These are phyloP conservation scores for Oxycera nigricornis DNA, from an alignment of 2,888 invertebrate genomes.

Conservation along the genomic window DNA sequence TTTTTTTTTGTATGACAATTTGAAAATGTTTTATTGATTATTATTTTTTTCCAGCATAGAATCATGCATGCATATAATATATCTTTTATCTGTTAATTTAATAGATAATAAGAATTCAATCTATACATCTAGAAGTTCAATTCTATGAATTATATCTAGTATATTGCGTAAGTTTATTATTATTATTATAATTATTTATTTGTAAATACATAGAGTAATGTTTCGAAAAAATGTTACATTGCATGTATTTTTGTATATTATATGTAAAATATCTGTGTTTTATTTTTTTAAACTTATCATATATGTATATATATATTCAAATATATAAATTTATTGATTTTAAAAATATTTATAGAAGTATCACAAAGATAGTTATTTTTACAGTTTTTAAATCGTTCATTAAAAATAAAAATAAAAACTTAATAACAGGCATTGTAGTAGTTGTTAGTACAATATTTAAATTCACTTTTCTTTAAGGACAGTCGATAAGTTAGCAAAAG, in stretches of 20 bases:
- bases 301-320: not conserved
- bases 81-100: too few species aligned
- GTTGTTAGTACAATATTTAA: slow-evolving; percentile 20
- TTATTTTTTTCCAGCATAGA: too few species aligned
- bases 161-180: too few species aligned
- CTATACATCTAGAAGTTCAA: too few species aligned
- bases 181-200: too few species aligned
- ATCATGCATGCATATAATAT: too few species aligned
- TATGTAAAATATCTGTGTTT: slow-evolving; percentile 21
- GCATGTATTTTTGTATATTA: not conserved
- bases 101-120: too few species aligned
- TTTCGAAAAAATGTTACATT: not conserved
- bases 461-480: slow-evolving; percentile 25
- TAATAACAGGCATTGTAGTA: slow-evolving; percentile 21
- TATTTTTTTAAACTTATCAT: slow-evolving; percentile 1
- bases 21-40: too few species aligned
- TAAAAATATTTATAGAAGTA: slow-evolving; percentile 41
- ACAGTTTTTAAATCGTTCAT: slow-evolving; percentile 16
- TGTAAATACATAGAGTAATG: not conserved
- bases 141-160: too few species aligned
- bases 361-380: slow-evolving; percentile 44
- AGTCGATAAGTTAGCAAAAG: slow-evolving; percentile 18
- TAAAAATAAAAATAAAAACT: too few species aligned
- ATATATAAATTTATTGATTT: not conserved
- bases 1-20: too few species aligned